These are phyloP conservation scores for Pangasius mekongensis DNA, from an alignment of 2,797 vertebrate genomes.

Conservation along the genomic window DNA sequence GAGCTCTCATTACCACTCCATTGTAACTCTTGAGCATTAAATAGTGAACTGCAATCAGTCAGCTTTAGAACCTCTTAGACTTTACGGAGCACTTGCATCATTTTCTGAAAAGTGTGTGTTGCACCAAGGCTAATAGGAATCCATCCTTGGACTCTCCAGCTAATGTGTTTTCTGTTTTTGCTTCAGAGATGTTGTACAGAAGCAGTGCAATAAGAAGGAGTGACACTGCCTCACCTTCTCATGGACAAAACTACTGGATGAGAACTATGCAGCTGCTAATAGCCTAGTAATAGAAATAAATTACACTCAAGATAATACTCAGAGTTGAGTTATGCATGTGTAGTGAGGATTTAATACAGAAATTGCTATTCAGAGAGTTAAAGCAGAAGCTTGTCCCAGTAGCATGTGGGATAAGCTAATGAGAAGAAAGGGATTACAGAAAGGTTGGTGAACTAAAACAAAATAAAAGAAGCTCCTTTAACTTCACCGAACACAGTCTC, in stretches of 20 bases:
- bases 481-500: neutral
- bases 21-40: constrained; percentile 28
- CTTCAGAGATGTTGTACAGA: constrained; percentile 7
- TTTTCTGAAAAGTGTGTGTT: neutral
- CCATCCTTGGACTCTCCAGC: neutral
- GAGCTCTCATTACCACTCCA: constrained; percentile 23
- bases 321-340: neutral
- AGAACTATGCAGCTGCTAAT: neutral
- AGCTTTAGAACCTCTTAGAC: constrained; percentile 17
- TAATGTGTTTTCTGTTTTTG: constrained; percentile 17
- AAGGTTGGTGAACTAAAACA: too few species aligned
- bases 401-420: neutral
- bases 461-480: neutral
- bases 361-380: neutral
- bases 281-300: too few species aligned
- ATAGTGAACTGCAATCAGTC: constrained; percentile 18
- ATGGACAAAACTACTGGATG: neutral
- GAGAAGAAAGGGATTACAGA: neutral
- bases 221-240: neutral
- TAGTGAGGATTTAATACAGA: neutral
- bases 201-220: neutral
- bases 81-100: constrained; percentile 15
- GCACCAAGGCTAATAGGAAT: constrained; percentile 23
- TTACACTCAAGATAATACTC: neutral
- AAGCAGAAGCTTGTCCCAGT: neutral